These are phyloP conservation scores for Hypolimnas misippus DNA, from an alignment of 2,888 invertebrate genomes.

Conservation along the genomic window DNA sequence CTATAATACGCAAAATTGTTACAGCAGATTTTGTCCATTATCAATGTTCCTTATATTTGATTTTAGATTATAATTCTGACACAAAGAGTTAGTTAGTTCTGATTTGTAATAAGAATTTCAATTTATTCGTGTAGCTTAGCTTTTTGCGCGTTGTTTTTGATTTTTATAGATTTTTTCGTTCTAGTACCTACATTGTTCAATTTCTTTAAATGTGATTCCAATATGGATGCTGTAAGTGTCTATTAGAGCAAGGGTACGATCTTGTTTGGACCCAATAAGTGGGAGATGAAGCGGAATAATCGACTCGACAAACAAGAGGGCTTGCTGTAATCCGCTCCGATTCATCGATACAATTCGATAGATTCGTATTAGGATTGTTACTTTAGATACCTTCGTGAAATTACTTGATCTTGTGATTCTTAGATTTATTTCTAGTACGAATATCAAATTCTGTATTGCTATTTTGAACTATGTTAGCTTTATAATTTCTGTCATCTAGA, in stretches of 20 bases:
- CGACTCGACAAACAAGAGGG: conserved; percentile 81
- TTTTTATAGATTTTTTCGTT: too few species aligned
- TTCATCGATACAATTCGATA: conserved; percentile 54
- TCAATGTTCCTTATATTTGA: conserved; percentile 29
- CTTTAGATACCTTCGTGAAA: not conserved
- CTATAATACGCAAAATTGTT: conserved; percentile 29
- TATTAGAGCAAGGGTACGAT: conserved; percentile 35
- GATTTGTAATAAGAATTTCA: too few species aligned
- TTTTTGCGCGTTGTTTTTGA: not conserved
- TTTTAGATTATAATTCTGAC: conserved; percentile 25
- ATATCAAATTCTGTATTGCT: not conserved
- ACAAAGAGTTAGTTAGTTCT: not conserved
- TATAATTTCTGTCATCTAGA: too few species aligned
- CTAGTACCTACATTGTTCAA: too few species aligned
- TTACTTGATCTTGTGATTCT: not conserved
- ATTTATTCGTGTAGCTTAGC: not conserved
- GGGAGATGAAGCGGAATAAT: conserved; percentile 80
- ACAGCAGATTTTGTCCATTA: conserved; percentile 35
- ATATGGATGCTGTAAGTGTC: conserved; percentile 11
- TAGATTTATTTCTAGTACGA: not conserved
- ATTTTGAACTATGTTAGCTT: not conserved
- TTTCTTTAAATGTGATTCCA: not conserved
- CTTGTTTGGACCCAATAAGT: conserved; percentile 67
- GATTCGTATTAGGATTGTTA: conserved; percentile 44
- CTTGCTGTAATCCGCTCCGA: conserved; percentile 59